Base-by-base conservation (phyloP, 2,888 invertebrate genomes). In the Polia nebulosa region DNA sequence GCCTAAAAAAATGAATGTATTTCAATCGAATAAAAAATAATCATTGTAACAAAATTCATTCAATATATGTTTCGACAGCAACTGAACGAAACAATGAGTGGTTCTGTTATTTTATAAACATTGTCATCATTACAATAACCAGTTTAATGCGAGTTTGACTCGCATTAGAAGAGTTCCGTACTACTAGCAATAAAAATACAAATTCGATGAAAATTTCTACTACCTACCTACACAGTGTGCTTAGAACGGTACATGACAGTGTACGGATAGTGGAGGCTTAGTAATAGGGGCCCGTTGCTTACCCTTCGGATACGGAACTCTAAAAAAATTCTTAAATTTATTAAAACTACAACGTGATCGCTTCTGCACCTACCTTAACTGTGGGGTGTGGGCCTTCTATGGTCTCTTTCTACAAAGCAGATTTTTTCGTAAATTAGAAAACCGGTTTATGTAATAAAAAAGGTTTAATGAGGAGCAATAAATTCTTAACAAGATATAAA, bases 401-500 rank as follows among this genome's bases (percentile, higher is more conserved):
- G 25, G 25, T 61, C 60, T 53, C n/a, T 69, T 71, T 55, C 15
- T 29, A 56, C 15, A 27, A 41, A 25, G 49, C 57, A 58, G 17
- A 29, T 36, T 63, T 22, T 20, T 20, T 56, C 22, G 59, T 64
- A 66, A 60, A 57, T 56, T 56, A 62, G 51, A 55, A 59, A 80
- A 80, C 56, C 29, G 11, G 73, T 71, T 74, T 75, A 62, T 41
- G 58, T 81, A 82, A 73, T 71, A 74, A 78, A 82, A 78, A 79
- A 71, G 76, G 76, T 78, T 75, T 79, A 80, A 77, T 73, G 77
- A 67, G 64, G 68, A 57, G 49, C 52, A 44, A 61, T 72, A 81
- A 75, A 82, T 80, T 83, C 78, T 65, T 71, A 75, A 58, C 77
- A 71, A 80, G 76, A 83, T 80, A 66, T 34, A 29, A 78, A 82